Evolutionary conservation across 2,888 invertebrate species (phyloP), one percentile per base, ranked within the genome.

Genomic region (Euplexia lucipara): DNA sequence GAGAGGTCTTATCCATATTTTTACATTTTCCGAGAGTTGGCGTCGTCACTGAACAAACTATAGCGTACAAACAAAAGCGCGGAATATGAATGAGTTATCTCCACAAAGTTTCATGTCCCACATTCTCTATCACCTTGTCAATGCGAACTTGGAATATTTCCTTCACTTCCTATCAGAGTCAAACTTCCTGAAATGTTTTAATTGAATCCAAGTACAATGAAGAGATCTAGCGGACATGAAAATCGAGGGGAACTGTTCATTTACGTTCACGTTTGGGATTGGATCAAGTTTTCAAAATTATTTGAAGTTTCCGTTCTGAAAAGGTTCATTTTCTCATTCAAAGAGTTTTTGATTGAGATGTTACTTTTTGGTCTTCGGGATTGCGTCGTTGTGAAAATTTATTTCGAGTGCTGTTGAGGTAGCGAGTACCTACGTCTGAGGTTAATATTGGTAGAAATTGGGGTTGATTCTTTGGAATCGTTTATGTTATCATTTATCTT

Each of bases 61-160:
- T 71, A 64, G 70, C 70, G 65, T 62, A 72, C 75, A 79, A 83
- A 85, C 83, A 84, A 83, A 78, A 81, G 70, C 63, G 60, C 51
- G 71, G 79, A 78, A 85, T 80, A 77, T 79, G 83, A 82, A 84
- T 79, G 82, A 83, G 82, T 78, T 83, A 79, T 84, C 76, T 81
- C 75, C 22, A 22, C 34, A 65, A 83, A 86, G 79, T 85, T 86
- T 75, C 59, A 74, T 67, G 72, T 72, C 62, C 79, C 67, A 80
- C 74, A 73, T 79, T 74, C 71, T 45, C 73, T 74, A 71, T 81
- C 70, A 73, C 57, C 79, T 77, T 73, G 78, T 77, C 76, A 78
- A 65, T 79, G 71, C 75, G 69, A 83, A 86, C 85, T 84, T 84
- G 75, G 75, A 78, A 78, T 79, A 85, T 84, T 86, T 84, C 79